Evolutionary conservation across 2,113 vertebrate genomes (phyloP), one percentile per base, ranked within the genome.

Genomic region (Neogale vison): DNA sequence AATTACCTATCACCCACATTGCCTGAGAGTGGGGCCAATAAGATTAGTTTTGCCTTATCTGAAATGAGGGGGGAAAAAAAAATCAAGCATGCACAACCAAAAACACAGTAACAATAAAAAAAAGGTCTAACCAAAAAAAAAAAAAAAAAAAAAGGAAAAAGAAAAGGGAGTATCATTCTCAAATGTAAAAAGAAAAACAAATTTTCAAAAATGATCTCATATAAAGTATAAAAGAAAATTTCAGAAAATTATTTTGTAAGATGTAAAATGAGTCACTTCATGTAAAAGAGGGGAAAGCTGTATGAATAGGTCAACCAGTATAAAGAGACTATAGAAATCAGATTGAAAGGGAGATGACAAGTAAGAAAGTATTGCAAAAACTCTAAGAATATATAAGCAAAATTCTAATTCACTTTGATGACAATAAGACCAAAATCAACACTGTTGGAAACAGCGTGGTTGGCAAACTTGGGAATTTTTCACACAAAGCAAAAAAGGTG

Each of bases 71-170:
- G 50, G 14, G 63, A 85, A 71, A 91, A 42, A 42, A 92, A 93
- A 95, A 93, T 55, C 74, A 92, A 92, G 20, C 45, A 47, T 6
- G 4, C 29, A 76, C 17, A 76, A 93, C 10, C 26, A 23, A 77
- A 94, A 95, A 20, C 52, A 96, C 24, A 80, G 18, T 67, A 87
- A 77, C 50, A 81, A 92, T 12, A 79, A 94, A 95, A 88, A 59
- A 50, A 24, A 34, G 29, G 14, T 21, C 69, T 74, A 55, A 72
- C 29, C 9, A 61, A 59, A 42, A 26, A 71, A 36, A 42, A 47
- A 47, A 47, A 47, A 36, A 42, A 42, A 61, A 59, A 42, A 26
- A 72, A 36, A 42, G 13, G 13, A 47, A 50, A 36, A 42, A 8
- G 18, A 14, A 87, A 63, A 77, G 26, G 45, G 31, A n/a, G 23